These are phyloP conservation scores for Cynopterus brachyotis DNA, from an alignment of 2,113 vertebrate genomes.

Conservation along the genomic window DNA sequence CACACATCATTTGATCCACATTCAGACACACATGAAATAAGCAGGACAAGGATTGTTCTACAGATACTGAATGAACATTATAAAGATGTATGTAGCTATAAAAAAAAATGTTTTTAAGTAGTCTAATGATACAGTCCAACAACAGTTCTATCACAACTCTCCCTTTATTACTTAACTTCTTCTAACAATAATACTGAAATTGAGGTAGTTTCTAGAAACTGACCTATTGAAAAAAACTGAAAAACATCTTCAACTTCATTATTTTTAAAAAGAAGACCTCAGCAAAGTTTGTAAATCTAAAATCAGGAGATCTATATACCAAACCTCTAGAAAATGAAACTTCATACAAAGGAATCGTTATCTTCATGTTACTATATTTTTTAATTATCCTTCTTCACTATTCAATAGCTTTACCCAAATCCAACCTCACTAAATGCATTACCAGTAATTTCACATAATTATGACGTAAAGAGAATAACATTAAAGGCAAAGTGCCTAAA, in stretches of 20 bases:
- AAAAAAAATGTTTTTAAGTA: conserved; percentile 25
- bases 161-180: conserved; percentile 39
- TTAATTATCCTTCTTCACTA: neutral
- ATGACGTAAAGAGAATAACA: neutral
- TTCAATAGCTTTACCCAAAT: conserved; percentile 28
- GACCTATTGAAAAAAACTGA: neutral
- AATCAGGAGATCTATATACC: neutral
- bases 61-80: conserved; percentile 20
- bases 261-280: neutral
- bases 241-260: neutral
- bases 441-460: conserved; percentile 11
- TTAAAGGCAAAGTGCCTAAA: conserved; percentile 5
- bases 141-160: neutral
- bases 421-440: conserved; percentile 31
- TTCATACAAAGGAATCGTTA: conserved; percentile 29
- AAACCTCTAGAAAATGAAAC: conserved; percentile 19
- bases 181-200: conserved; percentile 36
- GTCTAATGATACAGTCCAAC: neutral
- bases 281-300: conserved; percentile 33
- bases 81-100: conserved; percentile 34
- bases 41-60: conserved; percentile 45
- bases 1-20: conserved; percentile 41
- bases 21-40: conserved; percentile 53
- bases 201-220: neutral
- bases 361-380: neutral